Conservation (phyloP, 2,113 vertebrate species). For the Uria lomvia region DNA sequence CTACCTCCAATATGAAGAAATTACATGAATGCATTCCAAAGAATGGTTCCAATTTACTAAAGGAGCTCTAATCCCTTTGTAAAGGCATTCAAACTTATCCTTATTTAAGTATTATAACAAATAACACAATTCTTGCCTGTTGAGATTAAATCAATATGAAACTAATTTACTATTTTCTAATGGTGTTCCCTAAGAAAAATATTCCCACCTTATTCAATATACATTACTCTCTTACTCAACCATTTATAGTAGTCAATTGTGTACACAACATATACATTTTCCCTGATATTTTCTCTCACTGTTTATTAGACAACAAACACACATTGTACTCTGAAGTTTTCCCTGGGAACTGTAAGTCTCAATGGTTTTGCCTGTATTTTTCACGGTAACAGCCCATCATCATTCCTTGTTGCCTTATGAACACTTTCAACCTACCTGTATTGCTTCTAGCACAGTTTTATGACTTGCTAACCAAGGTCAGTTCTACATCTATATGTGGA, state of each 20-base stretch:
- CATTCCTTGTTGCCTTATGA: neutral
- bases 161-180: neutral
- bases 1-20: neutral
- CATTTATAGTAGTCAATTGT: neutral
- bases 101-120: neutral
- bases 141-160: neutral
- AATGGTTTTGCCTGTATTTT: neutral
- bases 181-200: neutral
- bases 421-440: neutral
- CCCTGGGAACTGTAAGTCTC: neutral
- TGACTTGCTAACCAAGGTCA: neutral
- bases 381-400: neutral
- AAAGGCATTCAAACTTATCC: neutral
- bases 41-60: neutral
- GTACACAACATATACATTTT: neutral
- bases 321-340: neutral
- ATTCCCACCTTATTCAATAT: neutral
- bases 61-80: neutral
- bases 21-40: neutral
- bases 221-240: neutral
- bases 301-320: neutral
- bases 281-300: neutral
- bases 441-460: neutral
- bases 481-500: neutral
- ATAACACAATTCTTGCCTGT: neutral